Conservation (phyloP, 2,113 vertebrate genomes). For the Laterallus jamaicensis region DNA sequence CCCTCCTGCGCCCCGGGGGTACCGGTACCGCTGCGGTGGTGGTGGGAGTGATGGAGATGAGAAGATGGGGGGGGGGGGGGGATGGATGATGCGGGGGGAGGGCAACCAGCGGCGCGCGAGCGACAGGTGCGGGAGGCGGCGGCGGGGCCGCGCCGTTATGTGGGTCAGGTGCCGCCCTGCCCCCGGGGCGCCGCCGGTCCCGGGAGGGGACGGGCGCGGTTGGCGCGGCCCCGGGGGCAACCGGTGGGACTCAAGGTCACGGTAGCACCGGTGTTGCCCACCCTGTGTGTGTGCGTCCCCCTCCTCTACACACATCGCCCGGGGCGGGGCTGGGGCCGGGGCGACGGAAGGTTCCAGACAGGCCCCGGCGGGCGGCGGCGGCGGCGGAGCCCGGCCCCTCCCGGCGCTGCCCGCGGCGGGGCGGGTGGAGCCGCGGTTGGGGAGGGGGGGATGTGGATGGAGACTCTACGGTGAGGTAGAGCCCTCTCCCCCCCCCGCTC, state of each 20-base stretch:
- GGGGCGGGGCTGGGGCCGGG: not conserved
- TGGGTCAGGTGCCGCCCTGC: not conserved
- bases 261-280: not conserved
- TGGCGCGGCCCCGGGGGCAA: not conserved
- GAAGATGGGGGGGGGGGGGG: too few species aligned
- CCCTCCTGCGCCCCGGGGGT: not conserved
- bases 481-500: too few species aligned
- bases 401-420: not conserved
- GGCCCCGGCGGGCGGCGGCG: not conserved
- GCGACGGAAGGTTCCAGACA: constrained; percentile 1
- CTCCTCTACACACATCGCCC: not conserved
- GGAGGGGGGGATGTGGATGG: not conserved
- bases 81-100: not conserved
- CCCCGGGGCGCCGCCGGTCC: not conserved
- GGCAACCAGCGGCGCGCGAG: not conserved
- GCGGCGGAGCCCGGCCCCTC: not conserved
- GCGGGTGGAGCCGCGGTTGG: not conserved
- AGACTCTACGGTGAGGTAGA: not conserved
- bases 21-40: too few species aligned
- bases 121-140: not conserved
- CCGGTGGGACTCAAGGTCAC: not conserved
- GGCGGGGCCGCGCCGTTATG: not conserved
- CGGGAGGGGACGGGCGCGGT: not conserved
- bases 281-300: not conserved
- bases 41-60: too few species aligned